phyloP scores from a whole-genome alignment of 2,888 invertebrate genomes.

The Drosophila falleni region DNA sequence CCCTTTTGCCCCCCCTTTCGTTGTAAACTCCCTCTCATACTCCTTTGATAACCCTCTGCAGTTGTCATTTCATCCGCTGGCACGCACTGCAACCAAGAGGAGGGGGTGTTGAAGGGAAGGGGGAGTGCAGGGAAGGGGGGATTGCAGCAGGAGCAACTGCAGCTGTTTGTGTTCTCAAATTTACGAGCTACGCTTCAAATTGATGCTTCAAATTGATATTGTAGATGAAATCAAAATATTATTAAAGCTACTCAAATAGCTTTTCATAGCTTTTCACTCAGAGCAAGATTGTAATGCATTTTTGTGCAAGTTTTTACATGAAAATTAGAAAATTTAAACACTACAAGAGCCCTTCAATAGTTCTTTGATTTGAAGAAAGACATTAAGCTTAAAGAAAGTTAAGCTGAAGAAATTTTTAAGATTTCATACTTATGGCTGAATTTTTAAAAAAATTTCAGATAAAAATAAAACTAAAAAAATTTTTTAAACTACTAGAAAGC shows the following conservation, averaged over 20 bases:
- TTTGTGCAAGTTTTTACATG: not conserved
- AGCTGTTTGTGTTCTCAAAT: slow-evolving; percentile 47
- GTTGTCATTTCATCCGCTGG: slow-evolving; percentile 34
- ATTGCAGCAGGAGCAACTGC: slow-evolving; percentile 19
- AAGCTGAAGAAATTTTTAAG: too few species aligned
- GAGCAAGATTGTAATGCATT: not conserved
- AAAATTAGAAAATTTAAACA: too few species aligned
- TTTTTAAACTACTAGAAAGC: not conserved
- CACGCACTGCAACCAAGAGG: slow-evolving; percentile 22
- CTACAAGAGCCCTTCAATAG: too few species aligned
- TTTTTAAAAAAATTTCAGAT: too few species aligned
- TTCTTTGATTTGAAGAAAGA: too few species aligned
- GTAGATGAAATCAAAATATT: slow-evolving; percentile 46
- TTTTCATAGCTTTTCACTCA: not conserved
- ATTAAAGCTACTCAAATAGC: slow-evolving; percentile 16
- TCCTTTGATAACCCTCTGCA: slow-evolving; percentile 11
- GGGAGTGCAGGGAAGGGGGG: not conserved
- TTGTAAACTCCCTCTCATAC: not conserved
- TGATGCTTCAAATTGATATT: slow-evolving; percentile 34
- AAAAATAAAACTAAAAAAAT: too few species aligned
- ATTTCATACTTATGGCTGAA: too few species aligned
- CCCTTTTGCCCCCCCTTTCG: not conserved
- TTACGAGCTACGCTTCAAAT: slow-evolving; percentile 51
- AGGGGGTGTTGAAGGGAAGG: not conserved
- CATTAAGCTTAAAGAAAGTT: too few species aligned